Evolutionary conservation across 2,797 vertebrate genomes (phyloP).

Genomic region (Echeneis naucrates): DNA sequence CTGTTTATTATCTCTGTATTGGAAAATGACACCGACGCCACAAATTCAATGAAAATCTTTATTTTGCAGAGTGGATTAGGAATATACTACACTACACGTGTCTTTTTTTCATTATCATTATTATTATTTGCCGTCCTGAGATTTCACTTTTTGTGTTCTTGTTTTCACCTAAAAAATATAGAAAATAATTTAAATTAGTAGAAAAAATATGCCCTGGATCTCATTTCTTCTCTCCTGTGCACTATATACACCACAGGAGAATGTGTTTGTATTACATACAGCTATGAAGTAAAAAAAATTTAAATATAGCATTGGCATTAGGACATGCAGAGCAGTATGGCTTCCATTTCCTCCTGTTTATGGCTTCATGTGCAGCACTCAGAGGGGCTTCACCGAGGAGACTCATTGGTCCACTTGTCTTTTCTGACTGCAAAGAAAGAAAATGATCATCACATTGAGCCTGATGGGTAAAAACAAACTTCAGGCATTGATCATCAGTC

Average conservation of each 20-base stretch:
- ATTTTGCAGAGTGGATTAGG: constrained; percentile 84
- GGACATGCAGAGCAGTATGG: constrained; percentile 75
- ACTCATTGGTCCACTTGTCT: constrained; percentile 65
- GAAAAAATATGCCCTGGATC: constrained; percentile 83
- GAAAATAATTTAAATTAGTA: constrained; percentile 84
- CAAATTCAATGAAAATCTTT: constrained; percentile 85
- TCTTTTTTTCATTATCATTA: no score
- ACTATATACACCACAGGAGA: constrained; percentile 74
- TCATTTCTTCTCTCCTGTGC: constrained; percentile 70
- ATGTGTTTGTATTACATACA: constrained; percentile 61
- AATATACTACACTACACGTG: constrained; percentile 62
- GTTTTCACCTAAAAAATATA: constrained; percentile 72
- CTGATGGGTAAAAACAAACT: not conserved
- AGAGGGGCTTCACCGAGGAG: constrained; percentile 28
- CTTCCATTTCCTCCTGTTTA: constrained; percentile 71
- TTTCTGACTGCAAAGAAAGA: constrained; percentile 74
- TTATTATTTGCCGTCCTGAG: constrained; percentile 70
- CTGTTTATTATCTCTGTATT: no score
- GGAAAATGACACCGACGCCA: constrained; percentile 5
- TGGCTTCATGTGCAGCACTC: constrained; percentile 55
- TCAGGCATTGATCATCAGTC: not conserved
- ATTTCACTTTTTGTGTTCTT: constrained; percentile 57
- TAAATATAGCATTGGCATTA: constrained; percentile 37
- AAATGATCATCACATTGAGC: constrained; percentile 10
- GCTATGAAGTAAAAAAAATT: constrained; percentile 57